phyloP scores from a whole-genome alignment of 2,797 vertebrate species.

The Hemitrygon akajei region DNA sequence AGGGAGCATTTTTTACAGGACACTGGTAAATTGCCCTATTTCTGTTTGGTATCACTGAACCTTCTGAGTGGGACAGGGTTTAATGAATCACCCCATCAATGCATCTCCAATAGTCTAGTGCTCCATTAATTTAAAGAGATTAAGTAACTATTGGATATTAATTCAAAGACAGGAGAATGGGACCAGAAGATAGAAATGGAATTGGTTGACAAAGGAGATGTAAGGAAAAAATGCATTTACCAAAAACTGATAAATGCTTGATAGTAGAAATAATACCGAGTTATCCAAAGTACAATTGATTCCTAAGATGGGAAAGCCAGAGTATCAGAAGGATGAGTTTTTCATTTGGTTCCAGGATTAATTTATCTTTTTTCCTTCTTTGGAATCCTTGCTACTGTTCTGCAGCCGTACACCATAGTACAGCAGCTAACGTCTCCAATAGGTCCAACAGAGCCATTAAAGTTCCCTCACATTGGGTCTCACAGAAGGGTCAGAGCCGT shows the following conservation, averaged over 20 bases:
- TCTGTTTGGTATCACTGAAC: not conserved
- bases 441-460: not conserved
- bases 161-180: not conserved
- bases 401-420: not conserved
- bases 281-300: not conserved
- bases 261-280: not conserved
- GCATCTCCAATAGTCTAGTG: not conserved
- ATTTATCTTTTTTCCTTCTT: not conserved
- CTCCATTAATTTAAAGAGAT: not conserved
- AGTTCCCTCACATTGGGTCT: not conserved
- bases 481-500: no score
- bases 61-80: not conserved
- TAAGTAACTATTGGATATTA: not conserved
- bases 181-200: not conserved
- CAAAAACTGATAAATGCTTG: constrained; percentile 13
- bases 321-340: not conserved
- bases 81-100: not conserved
- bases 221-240: not conserved
- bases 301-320: not conserved
- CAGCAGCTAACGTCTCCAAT: not conserved
- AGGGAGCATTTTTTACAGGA: not conserved
- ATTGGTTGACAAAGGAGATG: not conserved
- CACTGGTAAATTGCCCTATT: not conserved
- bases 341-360: not conserved
- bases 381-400: not conserved